These are phyloP conservation scores for Tragelaphus strepsiceros DNA, from an alignment of 2,113 vertebrate genomes.

Conservation along the genomic window DNA sequence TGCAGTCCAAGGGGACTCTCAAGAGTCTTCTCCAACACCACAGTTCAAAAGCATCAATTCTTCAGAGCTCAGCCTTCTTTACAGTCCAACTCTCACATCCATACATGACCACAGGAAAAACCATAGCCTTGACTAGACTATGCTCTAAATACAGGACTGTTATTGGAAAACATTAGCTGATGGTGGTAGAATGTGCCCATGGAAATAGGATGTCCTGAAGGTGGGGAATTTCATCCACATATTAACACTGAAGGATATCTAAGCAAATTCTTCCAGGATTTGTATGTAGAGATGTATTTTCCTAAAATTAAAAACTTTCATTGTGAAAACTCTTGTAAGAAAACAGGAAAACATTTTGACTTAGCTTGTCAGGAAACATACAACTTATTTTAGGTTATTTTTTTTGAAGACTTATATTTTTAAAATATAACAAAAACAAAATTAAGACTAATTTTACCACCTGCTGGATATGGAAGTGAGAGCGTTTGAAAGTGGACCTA, in stretches of 20 bases:
- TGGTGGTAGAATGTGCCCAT: not conserved
- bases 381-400: constrained; percentile 66
- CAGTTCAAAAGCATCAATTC: no score
- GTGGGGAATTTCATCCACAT: not conserved
- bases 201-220: not conserved
- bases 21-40: no score
- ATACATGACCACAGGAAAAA: no score
- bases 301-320: constrained; percentile 39
- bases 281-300: constrained; percentile 11
- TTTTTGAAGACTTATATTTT: constrained; percentile 25
- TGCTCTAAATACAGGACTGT: not conserved
- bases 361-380: constrained; percentile 62
- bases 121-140: no score
- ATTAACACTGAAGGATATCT: not conserved
- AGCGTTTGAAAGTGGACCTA: not conserved
- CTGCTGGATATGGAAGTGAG: not conserved
- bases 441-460: constrained; percentile 44
- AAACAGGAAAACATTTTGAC: constrained; percentile 71
- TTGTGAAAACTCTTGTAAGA: constrained; percentile 52
- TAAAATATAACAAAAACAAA: constrained; percentile 45
- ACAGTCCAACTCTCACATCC: no score
- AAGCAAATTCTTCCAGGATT: constrained; percentile 18
- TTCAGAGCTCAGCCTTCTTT: no score
- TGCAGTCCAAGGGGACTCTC: no score
- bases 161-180: not conserved